Percentiles rank a stretch among this genome's conserved stretches.
phyloP scores from a whole-genome alignment of 2,888 invertebrate species.

The Orthosia cruda region DNA sequence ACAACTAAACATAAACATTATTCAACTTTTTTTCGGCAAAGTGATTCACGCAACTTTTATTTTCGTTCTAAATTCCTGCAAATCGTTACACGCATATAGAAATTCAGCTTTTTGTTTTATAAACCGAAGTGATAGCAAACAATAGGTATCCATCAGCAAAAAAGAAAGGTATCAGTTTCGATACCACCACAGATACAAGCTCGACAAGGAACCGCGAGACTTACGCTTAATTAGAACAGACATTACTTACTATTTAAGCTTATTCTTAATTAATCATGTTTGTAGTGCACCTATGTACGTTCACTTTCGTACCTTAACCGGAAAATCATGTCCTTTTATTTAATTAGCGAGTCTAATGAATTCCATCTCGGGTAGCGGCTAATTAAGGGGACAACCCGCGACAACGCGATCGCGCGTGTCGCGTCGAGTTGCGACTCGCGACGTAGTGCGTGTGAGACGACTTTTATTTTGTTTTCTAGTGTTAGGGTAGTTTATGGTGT shows the following conservation, averaged over 20 bases:
- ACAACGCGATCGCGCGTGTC: conserved; percentile 71
- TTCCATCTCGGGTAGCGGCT: conserved; percentile 83
- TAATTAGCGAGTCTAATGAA: conserved; percentile 88
- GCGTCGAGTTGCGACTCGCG: conserved; percentile 48
- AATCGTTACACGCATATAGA: not conserved
- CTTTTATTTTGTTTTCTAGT: conserved; percentile 66
- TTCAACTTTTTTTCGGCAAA: not conserved
- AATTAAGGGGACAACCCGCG: conserved; percentile 79
- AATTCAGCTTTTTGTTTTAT: conserved; percentile 20
- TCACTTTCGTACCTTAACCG: conserved; percentile 83
- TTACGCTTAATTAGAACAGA: conserved; percentile 75
- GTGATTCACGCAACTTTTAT: not conserved
- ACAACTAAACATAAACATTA: not conserved
- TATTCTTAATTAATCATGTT: conserved; percentile 82
- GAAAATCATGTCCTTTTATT: conserved; percentile 86
- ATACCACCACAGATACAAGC: conserved; percentile 46
- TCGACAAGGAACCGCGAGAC: conserved; percentile 62
- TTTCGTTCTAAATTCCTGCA: conserved; percentile 11
- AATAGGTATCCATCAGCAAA: conserved; percentile 37
- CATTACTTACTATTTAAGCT: conserved; percentile 71
- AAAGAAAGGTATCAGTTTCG: conserved; percentile 29
- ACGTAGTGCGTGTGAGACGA: conserved; percentile 64
- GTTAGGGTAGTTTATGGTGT: conserved; percentile 42
- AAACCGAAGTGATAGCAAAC: conserved; percentile 43
- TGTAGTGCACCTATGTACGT: conserved; percentile 80